Evolutionary conservation across 2,888 invertebrate species (phyloP), one percentile per base, ranked within the genome.

Genomic region (Lasioglossum calceatum): DNA sequence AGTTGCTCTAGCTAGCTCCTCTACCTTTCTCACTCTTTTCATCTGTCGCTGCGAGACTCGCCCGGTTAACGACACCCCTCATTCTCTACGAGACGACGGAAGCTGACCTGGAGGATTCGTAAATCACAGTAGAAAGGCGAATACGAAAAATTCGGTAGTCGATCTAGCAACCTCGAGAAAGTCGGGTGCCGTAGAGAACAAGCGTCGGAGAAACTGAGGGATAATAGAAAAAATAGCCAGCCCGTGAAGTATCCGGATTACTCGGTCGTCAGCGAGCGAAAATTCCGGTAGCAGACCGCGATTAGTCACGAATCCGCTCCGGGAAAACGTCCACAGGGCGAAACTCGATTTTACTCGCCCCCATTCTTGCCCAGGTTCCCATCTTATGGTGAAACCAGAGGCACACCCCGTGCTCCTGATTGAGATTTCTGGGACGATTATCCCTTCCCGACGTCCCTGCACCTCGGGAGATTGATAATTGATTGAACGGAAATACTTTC

Each of bases 251-350:
- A 87, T 91, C 91, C 92, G 91, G 94, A 94, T 95, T 94, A 95
- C 92, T 94, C 93, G 94, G 93, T 94, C 94, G 93, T 92, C 91
- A 92, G 92, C 91, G 91, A 81, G 84, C 78, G 89, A 90, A 86
- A 91, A 92, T 92, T 92, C 90, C 92, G 86, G 92, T 93, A 94
- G 93, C 93, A 77, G 76, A 72, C 86, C 80, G 70, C 91, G 91
- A 94, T 95, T 93, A 93, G 94, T 93, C 93, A 93, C 93, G 92
- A 91, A 71, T 77, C 77, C 39, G 70, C 23, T 42, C 39, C n/a
- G 23, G 39, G 70, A 39, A 70, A 42, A 71, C 19, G 70, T 42
- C 70, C 36, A 4, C 58, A 23, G 58, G 58, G 58, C 61, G 71
- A 70, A 50, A 77, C 42, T 74, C 19, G 14, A 44, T 58, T 58